Percentiles rank a stretch among this genome's conserved stretches.
These are phyloP conservation scores for Tragelaphus scriptus DNA, from an alignment of 2,113 vertebrate genomes.

Conservation along the genomic window DNA sequence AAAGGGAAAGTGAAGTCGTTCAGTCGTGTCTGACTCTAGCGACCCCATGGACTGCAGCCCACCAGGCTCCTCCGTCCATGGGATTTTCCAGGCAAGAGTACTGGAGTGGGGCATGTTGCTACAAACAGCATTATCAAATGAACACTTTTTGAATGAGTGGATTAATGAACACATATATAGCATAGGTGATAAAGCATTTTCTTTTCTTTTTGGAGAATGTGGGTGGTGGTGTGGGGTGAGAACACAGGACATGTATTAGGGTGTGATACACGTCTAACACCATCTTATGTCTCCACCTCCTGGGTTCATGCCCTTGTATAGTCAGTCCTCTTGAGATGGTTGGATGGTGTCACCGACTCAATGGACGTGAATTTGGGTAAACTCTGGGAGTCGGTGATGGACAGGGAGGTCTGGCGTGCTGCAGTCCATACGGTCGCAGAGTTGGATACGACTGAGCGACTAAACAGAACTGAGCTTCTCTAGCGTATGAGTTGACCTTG, in stretches of 20 bases:
- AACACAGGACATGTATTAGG: neutral
- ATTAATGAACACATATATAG: neutral
- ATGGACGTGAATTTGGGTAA: neutral
- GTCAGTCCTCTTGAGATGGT: neutral
- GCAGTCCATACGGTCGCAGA: neutral
- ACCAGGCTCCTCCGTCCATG: too few species aligned
- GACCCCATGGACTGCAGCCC: too few species aligned
- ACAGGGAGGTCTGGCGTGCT: neutral
- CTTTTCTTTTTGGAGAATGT: neutral
- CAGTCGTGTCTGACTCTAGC: too few species aligned
- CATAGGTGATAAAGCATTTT: neutral
- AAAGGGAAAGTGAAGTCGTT: too few species aligned
- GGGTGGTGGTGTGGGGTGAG: neutral
- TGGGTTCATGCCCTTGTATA: neutral
- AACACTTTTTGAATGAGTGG: neutral
- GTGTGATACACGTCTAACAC: neutral
- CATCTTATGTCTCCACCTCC: neutral
- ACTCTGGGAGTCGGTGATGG: neutral
- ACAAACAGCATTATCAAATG: neutral
- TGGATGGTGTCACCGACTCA: neutral
- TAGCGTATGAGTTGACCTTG: neutral
- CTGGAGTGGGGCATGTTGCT: neutral
- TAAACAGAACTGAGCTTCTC: neutral
- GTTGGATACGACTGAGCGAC: neutral
- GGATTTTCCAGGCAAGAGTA: too few species aligned